phyloP scores from a whole-genome alignment of 2,113 vertebrate genomes.

The Boulengeromyrus knoepffleri region DNA sequence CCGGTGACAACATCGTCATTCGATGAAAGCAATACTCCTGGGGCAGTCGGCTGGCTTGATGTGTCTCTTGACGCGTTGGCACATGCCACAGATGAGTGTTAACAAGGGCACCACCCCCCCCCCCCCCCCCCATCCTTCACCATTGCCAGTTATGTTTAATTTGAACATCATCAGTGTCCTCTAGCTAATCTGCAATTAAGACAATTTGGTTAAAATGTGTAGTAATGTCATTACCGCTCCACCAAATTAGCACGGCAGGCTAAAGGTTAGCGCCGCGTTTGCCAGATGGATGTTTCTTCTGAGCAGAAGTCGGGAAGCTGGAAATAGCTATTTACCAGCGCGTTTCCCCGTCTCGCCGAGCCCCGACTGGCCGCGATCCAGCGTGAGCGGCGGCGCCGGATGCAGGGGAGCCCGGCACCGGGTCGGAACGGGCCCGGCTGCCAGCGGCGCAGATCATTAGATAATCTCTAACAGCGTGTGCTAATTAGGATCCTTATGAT shows the following conservation, averaged over 20 bases:
- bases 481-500: conserved; percentile 99
- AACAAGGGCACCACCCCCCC: conserved; percentile 68
- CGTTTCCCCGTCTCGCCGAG: conserved; percentile 51
- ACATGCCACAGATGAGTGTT: conserved; percentile 84
- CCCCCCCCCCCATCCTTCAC: conserved; percentile 70
- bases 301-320: conserved; percentile 77
- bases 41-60: conserved; percentile 87
- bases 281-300: conserved; percentile 89
- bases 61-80: conserved; percentile 97
- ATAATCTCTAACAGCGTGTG: conserved; percentile 95
- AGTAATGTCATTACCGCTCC: conserved; percentile 97
- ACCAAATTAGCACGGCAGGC: conserved; percentile 85
- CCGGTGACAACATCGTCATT: conserved; percentile 87
- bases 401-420: conserved; percentile 60
- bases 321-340: conserved; percentile 59
- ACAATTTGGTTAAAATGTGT: conserved; percentile 98
- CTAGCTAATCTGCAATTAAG: conserved; percentile 95
- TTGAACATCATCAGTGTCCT: conserved; percentile 81
- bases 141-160: conserved; percentile 83
- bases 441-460: conserved; percentile 85
- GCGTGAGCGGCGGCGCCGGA: conserved; percentile 15
- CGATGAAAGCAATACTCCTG: conserved; percentile 78
- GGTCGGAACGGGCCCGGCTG: conserved; percentile 77
- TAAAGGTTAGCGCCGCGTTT: conserved; percentile 95
- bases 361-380: neutral